Percentiles rank a stretch among this genome's conserved stretches.
phyloP scores from a whole-genome alignment of 2,113 vertebrate species.

The Campylomormyrus numenius region DNA sequence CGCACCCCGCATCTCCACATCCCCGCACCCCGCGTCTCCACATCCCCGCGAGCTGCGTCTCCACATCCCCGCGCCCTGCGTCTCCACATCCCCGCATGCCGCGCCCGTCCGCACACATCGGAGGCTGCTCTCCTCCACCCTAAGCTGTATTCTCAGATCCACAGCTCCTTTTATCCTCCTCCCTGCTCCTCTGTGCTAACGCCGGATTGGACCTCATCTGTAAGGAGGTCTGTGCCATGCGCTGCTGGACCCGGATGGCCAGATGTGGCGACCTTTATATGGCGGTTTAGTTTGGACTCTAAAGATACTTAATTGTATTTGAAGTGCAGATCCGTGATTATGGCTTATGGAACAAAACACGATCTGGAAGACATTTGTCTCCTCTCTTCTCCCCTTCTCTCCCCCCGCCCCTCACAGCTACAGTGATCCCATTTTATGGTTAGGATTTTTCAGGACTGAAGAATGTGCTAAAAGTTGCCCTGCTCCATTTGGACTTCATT shows the following conservation, averaged over 20 bases:
- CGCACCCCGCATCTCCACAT: fast-evolving
- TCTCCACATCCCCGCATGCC: too few species aligned
- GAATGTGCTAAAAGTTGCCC: not conserved
- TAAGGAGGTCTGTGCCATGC: not conserved
- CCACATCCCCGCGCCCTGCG: too few species aligned
- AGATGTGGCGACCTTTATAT: not conserved
- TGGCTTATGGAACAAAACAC: not conserved
- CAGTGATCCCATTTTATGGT: not conserved
- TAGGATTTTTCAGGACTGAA: not conserved
- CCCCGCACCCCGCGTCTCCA: too few species aligned
- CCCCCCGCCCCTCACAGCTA: not conserved
- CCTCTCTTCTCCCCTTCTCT: not conserved
- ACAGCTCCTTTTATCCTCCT: not conserved
- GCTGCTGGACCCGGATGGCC: not conserved
- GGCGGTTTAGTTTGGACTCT: not conserved
- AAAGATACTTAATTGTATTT: slow-evolving; percentile 5
- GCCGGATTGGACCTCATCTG: not conserved
- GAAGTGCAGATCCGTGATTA: not conserved
- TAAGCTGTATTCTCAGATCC: not conserved
- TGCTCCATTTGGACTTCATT: not conserved
- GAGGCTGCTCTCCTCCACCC: not conserved
- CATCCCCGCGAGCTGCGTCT: too few species aligned
- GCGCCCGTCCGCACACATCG: not conserved
- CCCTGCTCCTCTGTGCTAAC: not conserved
- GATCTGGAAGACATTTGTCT: not conserved